Evolutionary conservation across 1,140 invertebrate genomes (phyloP).

Genomic region (Drosophila arawakana): DNA sequence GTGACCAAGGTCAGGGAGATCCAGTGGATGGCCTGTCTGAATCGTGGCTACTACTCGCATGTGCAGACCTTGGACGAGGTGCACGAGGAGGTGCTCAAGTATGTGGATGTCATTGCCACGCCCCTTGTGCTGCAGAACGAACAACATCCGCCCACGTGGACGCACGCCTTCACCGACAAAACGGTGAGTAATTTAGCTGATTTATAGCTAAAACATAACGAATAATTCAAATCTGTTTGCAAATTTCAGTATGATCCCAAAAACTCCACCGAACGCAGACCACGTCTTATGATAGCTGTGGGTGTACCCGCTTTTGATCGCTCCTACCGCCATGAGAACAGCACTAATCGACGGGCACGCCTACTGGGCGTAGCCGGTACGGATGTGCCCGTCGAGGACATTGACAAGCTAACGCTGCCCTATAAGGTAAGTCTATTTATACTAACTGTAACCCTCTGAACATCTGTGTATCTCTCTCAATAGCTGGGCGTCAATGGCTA

Average conservation of each 20-base stretch:
- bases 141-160: slow-evolving; percentile 94
- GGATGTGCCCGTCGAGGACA: slow-evolving; percentile 96
- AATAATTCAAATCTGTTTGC: too few relatives aligned
- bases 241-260: slow-evolving; percentile 83
- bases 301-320: slow-evolving; percentile 94
- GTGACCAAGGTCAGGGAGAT: slow-evolving; percentile 96
- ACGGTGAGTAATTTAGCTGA: slow-evolving; percentile 86
- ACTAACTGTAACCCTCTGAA: too few relatives aligned
- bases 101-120: slow-evolving; percentile 95
- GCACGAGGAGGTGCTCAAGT: slow-evolving; percentile 95
- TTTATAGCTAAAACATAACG: too few relatives aligned
- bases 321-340: slow-evolving; percentile 86
- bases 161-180: slow-evolving; percentile 93
- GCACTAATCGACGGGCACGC: slow-evolving; percentile 88
- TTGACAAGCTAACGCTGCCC: slow-evolving; percentile 93
- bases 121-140: slow-evolving; percentile 92
- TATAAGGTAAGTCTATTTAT: slow-evolving; percentile 86
- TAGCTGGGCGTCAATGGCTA: slow-evolving; percentile 98
- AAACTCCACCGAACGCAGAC: slow-evolving; percentile 85
- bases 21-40: slow-evolving; percentile 97
- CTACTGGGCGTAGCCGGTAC: slow-evolving; percentile 96
- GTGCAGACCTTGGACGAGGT: slow-evolving; percentile 97
- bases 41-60: slow-evolving; percentile 97
- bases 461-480: slow-evolving; percentile 16
- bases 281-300: slow-evolving; percentile 92